A percentile compares a stretch with the other conserved stretches of the same genome.
These are phyloP conservation scores for Nyctalus aviator DNA, from an alignment of 2,797 vertebrate species.

Conservation along the genomic window DNA sequence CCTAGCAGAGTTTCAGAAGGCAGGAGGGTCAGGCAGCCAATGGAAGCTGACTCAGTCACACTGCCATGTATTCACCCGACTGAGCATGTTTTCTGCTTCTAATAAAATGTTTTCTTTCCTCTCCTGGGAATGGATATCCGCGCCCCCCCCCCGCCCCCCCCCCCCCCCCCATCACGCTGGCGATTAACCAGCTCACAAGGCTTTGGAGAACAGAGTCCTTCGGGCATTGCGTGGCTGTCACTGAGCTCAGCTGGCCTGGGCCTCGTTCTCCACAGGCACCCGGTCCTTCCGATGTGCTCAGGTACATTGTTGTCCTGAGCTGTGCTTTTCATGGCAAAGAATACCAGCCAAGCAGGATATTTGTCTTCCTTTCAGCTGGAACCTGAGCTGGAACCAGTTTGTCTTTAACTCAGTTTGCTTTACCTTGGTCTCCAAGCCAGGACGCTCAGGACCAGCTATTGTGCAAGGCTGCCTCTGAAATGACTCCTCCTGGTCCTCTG, in stretches of 20 bases:
- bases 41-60: background rate
- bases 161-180: background rate
- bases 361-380: background rate
- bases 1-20: background rate
- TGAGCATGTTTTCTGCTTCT: background rate
- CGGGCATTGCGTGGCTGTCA: background rate
- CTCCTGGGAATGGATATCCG: background rate
- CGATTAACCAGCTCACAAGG: background rate
- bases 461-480: background rate
- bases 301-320: background rate
- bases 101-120: conserved; percentile 31
- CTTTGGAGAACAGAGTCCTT: background rate
- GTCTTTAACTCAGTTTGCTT: background rate
- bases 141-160: no score
- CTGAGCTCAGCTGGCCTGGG: background rate
- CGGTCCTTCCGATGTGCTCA: background rate
- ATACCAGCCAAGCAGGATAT: background rate
- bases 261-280: background rate
- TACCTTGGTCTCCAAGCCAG: background rate
- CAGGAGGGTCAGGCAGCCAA: background rate
- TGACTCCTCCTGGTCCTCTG: no score
- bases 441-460: accelerated
- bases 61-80: background rate
- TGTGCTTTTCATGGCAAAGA: background rate
- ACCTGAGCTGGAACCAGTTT: background rate